These are phyloP conservation scores for Thymelicus lineola DNA, from an alignment of 2,888 invertebrate genomes.

Conservation along the genomic window DNA sequence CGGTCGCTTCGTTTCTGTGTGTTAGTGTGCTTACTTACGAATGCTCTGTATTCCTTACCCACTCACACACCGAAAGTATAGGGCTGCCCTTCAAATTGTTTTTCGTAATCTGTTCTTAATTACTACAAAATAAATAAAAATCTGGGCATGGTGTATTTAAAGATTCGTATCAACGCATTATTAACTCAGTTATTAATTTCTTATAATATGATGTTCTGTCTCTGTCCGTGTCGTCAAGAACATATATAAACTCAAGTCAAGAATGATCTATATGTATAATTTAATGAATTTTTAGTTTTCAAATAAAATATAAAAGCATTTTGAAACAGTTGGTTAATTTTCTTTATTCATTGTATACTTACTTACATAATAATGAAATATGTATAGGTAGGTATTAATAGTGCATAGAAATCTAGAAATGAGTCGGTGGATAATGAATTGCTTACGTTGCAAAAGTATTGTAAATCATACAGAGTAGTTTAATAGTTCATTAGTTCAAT, in stretches of 20 bases:
- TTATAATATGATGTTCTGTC: too few relatives aligned
- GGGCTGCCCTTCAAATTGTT: conserved; percentile 57
- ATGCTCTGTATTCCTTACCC: conserved; percentile 64
- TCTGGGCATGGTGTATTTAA: not conserved
- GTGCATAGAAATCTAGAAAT: too few relatives aligned
- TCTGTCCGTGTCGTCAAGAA: too few relatives aligned
- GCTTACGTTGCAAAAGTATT: too few relatives aligned
- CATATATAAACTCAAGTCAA: not conserved
- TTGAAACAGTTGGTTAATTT: too few relatives aligned
- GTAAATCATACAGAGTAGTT: too few relatives aligned
- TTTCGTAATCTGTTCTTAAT: conserved; percentile 1
- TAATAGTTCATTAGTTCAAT: too few relatives aligned
- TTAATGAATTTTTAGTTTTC: not conserved
- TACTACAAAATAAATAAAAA: not conserved
- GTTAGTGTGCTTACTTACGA: conserved; percentile 43
- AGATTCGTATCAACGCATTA: conserved; percentile 4
- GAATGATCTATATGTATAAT: not conserved
- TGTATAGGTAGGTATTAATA: too few relatives aligned
- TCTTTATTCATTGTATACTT: too few relatives aligned
- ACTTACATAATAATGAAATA: too few relatives aligned
- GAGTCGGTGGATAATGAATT: too few relatives aligned
- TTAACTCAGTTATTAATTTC: not conserved
- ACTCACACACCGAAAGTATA: conserved; percentile 70
- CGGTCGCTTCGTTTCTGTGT: conserved; percentile 72
- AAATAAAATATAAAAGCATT: too few relatives aligned